Conservation (phyloP, 2,113 vertebrate species). For the Forbesichthys agassizii region DNA sequence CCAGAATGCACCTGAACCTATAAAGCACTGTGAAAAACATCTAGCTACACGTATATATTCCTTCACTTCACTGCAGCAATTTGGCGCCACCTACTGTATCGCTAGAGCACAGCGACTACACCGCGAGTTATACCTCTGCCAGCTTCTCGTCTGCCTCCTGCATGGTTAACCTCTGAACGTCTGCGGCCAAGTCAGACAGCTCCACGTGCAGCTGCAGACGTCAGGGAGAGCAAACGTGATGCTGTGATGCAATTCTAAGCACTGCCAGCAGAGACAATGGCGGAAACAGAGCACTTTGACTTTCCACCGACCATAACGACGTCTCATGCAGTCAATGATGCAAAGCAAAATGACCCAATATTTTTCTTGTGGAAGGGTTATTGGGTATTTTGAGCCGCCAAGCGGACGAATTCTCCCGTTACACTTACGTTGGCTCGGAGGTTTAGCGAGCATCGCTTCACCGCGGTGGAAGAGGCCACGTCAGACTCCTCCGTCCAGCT, state of each 20-base stretch:
- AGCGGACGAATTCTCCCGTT: not conserved
- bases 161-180: conserved; percentile 61
- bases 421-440: conserved; percentile 82
- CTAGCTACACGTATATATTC: too few species aligned
- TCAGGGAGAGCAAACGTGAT: not conserved
- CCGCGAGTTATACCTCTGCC: conserved; percentile 64
- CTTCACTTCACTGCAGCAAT: too few species aligned
- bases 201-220: conserved; percentile 73
- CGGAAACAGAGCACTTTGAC: too few species aligned
- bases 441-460: conserved; percentile 85
- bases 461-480: conserved; percentile 82
- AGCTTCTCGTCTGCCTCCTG: conserved; percentile 57
- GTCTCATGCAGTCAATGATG: not conserved
- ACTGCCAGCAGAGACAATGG: too few species aligned
- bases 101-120: not conserved
- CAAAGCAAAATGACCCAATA: too few species aligned
- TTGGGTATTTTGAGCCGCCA: too few species aligned
- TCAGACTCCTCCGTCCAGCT: conserved; percentile 87
- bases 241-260: too few species aligned
- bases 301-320: too few species aligned
- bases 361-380: too few species aligned
- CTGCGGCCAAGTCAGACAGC: conserved; percentile 64
- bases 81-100: not conserved
- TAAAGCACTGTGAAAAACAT: not conserved
- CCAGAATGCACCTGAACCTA: too few species aligned